Evolutionary conservation across 1,140 invertebrate species (phyloP).

Genomic region (Pogonomyrmex barbatus): DNA sequence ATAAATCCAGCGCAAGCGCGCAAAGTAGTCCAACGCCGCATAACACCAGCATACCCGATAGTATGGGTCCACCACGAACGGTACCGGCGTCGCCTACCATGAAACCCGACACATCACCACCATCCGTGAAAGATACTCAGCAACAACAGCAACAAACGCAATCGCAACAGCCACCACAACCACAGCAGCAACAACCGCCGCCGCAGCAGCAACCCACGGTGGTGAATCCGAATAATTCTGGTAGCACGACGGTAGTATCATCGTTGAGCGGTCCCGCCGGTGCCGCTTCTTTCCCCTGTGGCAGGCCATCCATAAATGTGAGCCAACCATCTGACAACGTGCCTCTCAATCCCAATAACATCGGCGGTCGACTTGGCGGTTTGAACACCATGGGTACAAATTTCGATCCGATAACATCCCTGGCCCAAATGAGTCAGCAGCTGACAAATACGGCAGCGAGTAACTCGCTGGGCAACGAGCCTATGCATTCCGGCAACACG

Average conservation of each 20-base stretch:
- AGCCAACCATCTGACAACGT: conserved; percentile 91
- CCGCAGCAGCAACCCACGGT: conserved; percentile 74
- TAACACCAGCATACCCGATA: conserved; percentile 80
- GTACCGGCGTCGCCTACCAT: conserved; percentile 84
- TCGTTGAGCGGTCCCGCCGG: conserved; percentile 75
- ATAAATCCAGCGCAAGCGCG: conserved; percentile 81
- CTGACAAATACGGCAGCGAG: conserved; percentile 91
- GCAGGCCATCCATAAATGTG: conserved; percentile 80
- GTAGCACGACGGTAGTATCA: conserved; percentile 68
- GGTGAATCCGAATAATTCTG: conserved; percentile 78
- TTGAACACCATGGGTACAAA: conserved; percentile 87
- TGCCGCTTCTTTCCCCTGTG: conserved; percentile 78
- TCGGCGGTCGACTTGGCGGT: conserved; percentile 86
- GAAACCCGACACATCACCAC: conserved; percentile 83
- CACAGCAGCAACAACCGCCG: conserved; percentile 74
- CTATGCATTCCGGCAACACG: conserved; percentile 84
- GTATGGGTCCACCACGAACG: conserved; percentile 84
- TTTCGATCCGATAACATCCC: conserved; percentile 97
- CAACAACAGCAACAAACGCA: conserved; percentile 79
- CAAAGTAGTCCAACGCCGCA: conserved; percentile 84
- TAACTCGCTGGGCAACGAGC: conserved; percentile 85
- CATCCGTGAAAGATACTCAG: conserved; percentile 81
- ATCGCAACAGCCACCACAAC: conserved; percentile 76
- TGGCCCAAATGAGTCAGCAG: conserved; percentile 97
- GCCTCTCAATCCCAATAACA: conserved; percentile 93